Evolutionary conservation across 2,888 invertebrate genomes (phyloP), one percentile per base, ranked within the genome.

Genomic region (Spicauda simplicius): DNA sequence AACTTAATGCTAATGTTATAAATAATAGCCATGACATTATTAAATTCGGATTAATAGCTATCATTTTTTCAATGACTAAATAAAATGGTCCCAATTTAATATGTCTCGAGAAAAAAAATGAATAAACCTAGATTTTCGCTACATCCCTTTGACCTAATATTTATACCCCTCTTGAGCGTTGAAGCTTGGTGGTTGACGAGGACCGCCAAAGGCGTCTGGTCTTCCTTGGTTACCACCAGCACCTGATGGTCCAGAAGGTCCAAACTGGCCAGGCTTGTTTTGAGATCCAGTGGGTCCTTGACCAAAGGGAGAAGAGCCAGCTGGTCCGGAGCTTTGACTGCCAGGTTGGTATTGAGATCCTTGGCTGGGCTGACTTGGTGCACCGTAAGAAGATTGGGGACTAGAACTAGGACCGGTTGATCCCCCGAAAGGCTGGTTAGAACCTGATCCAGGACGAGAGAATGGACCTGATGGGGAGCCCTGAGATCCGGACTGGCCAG

Each of bases 161-260:
- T 87, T 91, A 79, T 93, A 93, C 61, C 93, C 93, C 76, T 91
- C 91, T 71, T 91, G 84, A 54, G 85, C 77, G 72, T 80, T 88
- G 79, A 90, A 93, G 76, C 91, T 92, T 0, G 93, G 90, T 1
- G 90, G 91, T 61, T 90, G 90, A 19, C 88, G 85, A n/a, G 91
- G 87, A 48, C 85, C 88, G 64, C 83, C 82, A 61, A 92, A 92
- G 66, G 69, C 56, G 57, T 69, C 71, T 53, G 67, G 67, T 68
- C 48, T 66, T 50, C 64, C 72, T 67, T 70, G 70, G 41, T 54
- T 68, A 6, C 64, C 16, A 16, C 54, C 50, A 20, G 69, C n/a
- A 20, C 59, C 59, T 16, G 70, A 60, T 45, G 68, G 66, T 25
- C 66, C 67, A 10, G 56, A n/a, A 33, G 57, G 70, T 61, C 54